Evolutionary conservation across 2,888 invertebrate genomes (phyloP), one percentile per base, ranked within the genome.

Genomic region (Acholoe squamosa): DNA sequence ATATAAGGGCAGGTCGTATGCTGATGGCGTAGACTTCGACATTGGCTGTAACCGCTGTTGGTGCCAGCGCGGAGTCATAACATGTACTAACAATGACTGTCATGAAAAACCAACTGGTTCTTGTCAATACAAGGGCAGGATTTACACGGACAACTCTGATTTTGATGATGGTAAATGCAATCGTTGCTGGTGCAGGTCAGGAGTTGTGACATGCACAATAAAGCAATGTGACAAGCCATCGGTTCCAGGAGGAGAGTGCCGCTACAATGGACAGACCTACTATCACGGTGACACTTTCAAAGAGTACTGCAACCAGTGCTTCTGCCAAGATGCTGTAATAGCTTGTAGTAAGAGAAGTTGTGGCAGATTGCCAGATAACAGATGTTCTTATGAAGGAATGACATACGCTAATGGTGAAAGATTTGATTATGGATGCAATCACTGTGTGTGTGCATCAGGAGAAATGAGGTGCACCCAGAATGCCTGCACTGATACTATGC

Each of bases 221-320:
- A 80, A 80, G 80, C 14, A 43, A 19, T 80, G 80, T 43, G 19
- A 43, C 19, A n/a, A 22, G 22, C 80, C 19, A 33, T 33, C 80
- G 3, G 31, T n/a, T 14, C 76, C 76, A 14, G 3, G 25, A 3
- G 80, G 80, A 0, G 80, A 19, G 22, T 80, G 80, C 34, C 33
- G 43, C 12, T 43, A 80, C 43, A 19, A 80, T 19, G 80, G 80
- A 10, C 14, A 14, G 80, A 80, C 16, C 10, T 80, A 80, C 22
- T 12, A 19, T 19, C 34, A 80, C 22, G 80, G 80, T 16, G 14
- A 33, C 19, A 34, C 31, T 19, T 80, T 80, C 80, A 80, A 80
- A 10, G 34, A 34, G 22, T 33, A 33, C 19, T 80, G 80, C 80
- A 80, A 80, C 80, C 33, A 33, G n/a, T 80, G 80, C 80, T 80